A percentile compares a stretch with the other conserved stretches of the same genome.
Conservation (phyloP, 2,113 vertebrate genomes). For the Planiliza haematocheilus region DNA sequence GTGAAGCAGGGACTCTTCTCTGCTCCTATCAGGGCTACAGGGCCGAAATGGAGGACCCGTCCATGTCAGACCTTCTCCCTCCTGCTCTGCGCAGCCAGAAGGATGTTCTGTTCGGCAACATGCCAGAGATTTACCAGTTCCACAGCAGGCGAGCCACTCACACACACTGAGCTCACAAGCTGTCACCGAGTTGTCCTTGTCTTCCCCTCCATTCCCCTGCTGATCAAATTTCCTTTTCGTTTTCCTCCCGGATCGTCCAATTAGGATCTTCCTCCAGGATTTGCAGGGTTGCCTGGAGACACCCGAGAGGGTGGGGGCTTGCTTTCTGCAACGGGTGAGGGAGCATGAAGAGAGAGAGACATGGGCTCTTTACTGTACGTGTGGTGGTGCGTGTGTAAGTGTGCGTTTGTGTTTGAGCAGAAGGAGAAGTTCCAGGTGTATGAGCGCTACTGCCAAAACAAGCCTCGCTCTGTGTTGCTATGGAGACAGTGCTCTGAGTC, state of each 20-base stretch:
- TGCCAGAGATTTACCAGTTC: conserved; percentile 97
- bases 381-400: neutral
- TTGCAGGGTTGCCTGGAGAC: conserved; percentile 90
- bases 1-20: neutral
- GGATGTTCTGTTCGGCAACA: conserved; percentile 96
- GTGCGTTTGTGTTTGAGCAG: conserved; percentile 77
- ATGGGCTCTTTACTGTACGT: neutral
- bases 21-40: conserved; percentile 89
- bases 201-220: conserved; percentile 18
- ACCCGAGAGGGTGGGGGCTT: conserved; percentile 91
- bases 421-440: conserved; percentile 96
- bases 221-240: conserved; percentile 23
- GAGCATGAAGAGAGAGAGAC: neutral
- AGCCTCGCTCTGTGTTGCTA: conserved; percentile 91
- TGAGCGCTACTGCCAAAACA: conserved; percentile 97
- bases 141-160: conserved; percentile 88
- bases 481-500: conserved; percentile 95
- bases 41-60: conserved; percentile 95
- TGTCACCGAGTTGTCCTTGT: conserved; percentile 21
- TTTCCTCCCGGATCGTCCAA: conserved; percentile 36
- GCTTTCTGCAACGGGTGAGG: conserved; percentile 94
- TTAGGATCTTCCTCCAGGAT: conserved; percentile 93
- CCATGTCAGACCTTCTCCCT: conserved; percentile 89
- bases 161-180: conserved; percentile 30
- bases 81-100: conserved; percentile 89